Conservation (phyloP, 2,797 vertebrate species). For the Mormyrus hasselquistii region DNA sequence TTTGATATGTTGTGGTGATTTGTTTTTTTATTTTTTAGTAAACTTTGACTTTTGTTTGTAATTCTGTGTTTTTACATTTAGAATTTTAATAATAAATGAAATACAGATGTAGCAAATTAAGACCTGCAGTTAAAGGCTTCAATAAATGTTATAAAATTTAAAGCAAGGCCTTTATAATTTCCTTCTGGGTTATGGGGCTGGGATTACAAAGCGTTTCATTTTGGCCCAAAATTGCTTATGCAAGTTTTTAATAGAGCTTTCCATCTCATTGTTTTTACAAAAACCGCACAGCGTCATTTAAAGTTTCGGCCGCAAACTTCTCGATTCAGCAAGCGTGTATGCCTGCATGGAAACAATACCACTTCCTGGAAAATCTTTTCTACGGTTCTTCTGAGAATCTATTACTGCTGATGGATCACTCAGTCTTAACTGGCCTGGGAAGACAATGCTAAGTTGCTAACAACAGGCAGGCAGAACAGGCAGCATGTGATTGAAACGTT, state of each 20-base stretch:
- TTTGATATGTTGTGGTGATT: slow-evolving; percentile 33
- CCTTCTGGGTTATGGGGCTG: slow-evolving; percentile 42
- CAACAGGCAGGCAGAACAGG: neutral
- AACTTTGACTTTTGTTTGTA: slow-evolving; percentile 34
- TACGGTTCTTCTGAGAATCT: neutral
- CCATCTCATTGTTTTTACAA: slow-evolving; percentile 7
- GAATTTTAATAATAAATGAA: slow-evolving; percentile 59
- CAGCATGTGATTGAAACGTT: neutral
- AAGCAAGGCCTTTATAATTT: slow-evolving; percentile 48
- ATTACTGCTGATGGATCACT: neutral
- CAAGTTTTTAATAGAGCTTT: slow-evolving; percentile 26
- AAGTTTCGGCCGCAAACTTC: neutral
- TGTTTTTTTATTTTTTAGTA: slow-evolving; percentile 39
- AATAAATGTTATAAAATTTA: slow-evolving; percentile 61
- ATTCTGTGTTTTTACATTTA: slow-evolving; percentile 55
- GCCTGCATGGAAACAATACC: neutral
- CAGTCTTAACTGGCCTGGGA: neutral
- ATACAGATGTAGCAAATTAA: slow-evolving; percentile 65
- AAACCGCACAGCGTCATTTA: neutral
- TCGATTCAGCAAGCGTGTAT: neutral
- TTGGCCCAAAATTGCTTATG: slow-evolving; percentile 35
- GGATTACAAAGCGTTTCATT: slow-evolving; percentile 28
- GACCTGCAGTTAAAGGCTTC: slow-evolving; percentile 42
- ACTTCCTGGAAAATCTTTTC: neutral
- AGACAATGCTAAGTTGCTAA: neutral